phyloP scores from a whole-genome alignment of 2,888 invertebrate genomes.

The Limnephilus marmoratus region DNA sequence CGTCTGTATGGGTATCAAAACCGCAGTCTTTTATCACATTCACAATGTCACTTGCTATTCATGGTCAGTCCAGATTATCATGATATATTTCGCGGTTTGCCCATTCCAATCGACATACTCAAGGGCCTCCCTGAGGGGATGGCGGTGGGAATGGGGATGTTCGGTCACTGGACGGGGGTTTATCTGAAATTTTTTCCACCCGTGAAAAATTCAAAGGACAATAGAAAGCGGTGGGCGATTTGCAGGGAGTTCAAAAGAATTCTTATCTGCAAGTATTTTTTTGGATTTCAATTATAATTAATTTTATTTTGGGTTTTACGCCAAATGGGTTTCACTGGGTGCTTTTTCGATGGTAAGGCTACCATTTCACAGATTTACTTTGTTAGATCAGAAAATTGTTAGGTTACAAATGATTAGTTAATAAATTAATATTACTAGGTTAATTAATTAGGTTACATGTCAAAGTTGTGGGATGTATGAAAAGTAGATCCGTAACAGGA shows the following conservation, averaged over 20 bases:
- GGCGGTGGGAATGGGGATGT: constrained; percentile 38
- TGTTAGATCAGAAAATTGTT: too few species aligned
- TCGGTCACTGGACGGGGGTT: constrained; percentile 39
- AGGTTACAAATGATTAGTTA: too few species aligned
- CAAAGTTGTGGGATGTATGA: too few species aligned
- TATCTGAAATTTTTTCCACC: constrained; percentile 39
- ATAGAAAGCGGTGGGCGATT: not conserved
- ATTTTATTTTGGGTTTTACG: too few species aligned
- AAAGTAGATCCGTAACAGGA: too few species aligned
- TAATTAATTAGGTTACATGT: too few species aligned
- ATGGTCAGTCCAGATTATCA: constrained; percentile 46
- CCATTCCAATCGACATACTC: constrained; percentile 46
- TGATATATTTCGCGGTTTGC: constrained; percentile 37
- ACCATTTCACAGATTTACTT: too few species aligned
- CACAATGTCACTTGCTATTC: constrained; percentile 49
- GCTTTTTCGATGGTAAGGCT: not conserved
- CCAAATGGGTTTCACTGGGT: too few species aligned
- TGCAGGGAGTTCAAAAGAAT: constrained; percentile 2
- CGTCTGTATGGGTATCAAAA: not conserved
- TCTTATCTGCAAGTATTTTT: not conserved
- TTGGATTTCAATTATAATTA: not conserved
- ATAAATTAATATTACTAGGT: too few species aligned
- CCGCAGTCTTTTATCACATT: constrained; percentile 6
- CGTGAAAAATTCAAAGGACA: constrained; percentile 39
- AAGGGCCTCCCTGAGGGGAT: constrained; percentile 33